These are phyloP conservation scores for Tenthredo distinguenda DNA, from an alignment of 2,888 invertebrate genomes.

Conservation along the genomic window DNA sequence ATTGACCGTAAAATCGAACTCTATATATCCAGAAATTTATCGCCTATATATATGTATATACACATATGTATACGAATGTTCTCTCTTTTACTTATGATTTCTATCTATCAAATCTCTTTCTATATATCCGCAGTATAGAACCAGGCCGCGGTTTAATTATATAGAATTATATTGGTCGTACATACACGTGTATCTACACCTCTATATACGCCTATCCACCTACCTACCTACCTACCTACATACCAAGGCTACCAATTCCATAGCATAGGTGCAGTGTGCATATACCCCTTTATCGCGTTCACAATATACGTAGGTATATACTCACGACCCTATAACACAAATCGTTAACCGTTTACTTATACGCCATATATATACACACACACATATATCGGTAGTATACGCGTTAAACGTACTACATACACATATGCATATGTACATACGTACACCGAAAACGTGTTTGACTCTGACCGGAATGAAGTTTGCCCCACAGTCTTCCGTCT, in stretches of 20 bases:
- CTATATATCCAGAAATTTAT: conserved; percentile 44
- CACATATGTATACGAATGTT: neutral
- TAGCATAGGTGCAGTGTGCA: neutral
- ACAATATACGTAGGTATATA: too few species aligned
- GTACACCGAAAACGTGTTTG: too few species aligned
- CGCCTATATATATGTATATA: neutral
- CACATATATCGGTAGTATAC: too few species aligned
- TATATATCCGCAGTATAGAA: conserved; percentile 22
- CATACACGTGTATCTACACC: neutral
- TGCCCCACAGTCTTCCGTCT: too few species aligned
- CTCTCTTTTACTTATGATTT: conserved; percentile 17
- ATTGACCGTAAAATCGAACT: conserved; percentile 53
- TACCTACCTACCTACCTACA: conserved; percentile 11
- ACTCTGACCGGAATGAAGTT: too few species aligned
- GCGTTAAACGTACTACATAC: neutral
- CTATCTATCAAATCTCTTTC: conserved; percentile 25
- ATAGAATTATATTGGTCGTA: conserved; percentile 14
- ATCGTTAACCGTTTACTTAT: too few species aligned
- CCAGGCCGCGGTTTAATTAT: conserved; percentile 47
- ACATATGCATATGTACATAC: neutral
- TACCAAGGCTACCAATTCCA: neutral
- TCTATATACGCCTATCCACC: neutral
- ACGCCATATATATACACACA: too few species aligned
- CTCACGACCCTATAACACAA: too few species aligned
- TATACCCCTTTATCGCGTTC: too few species aligned